Evolutionary conservation across 2,113 vertebrate species (phyloP), one percentile per base, ranked within the genome.

Genomic region (Nansenia antarctica): DNA sequence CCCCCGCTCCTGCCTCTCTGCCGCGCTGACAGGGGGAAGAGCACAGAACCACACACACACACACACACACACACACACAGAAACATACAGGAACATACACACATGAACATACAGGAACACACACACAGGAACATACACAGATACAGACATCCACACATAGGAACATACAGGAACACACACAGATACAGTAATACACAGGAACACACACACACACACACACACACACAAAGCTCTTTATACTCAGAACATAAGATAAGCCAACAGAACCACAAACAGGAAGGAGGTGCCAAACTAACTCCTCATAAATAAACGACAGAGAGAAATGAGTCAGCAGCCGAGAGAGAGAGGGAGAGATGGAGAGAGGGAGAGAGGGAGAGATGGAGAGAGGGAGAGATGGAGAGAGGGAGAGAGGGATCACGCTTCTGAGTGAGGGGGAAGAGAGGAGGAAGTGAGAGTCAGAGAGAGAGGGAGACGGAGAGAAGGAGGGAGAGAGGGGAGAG

Each of bases 301-400:
- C 72, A 78, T 78, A 83, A 82, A 83, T 88, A 71, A 72, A 29
- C 59, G 55, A 15, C 22, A 63, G n/a, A 63, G n/a, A 73, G 62
- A 62, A 32, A 1, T 11, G n/a, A 15, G 39, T 3, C 12, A 18
- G 39, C 24, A 29, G 8, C 14, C 3, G 18, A n/a, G 9, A 31
- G n/a, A 34, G 57, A 11, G 27, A 32, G 30, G 30, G 31, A 30
- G 9, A 26, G 5, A 53, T 47, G 11, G 14, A 2, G 45, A 30
- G 53, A 67, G 14, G 26, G 15, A 55, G 20, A 26, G 15, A 52
- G 15, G 31, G 9, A 20, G 8, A 52, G 5, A 65, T 5, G 8
- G 0, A 31, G 6, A 5, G n/a, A 65, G 59, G 29, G 11, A 45
- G 6, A 58, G n/a, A 58, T 0, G 27, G 6, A 55, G 31, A 59